Percentiles rank a stretch among this genome's conserved stretches.
phyloP scores from a whole-genome alignment of 2,888 invertebrate genomes.

The Pocota personata region DNA sequence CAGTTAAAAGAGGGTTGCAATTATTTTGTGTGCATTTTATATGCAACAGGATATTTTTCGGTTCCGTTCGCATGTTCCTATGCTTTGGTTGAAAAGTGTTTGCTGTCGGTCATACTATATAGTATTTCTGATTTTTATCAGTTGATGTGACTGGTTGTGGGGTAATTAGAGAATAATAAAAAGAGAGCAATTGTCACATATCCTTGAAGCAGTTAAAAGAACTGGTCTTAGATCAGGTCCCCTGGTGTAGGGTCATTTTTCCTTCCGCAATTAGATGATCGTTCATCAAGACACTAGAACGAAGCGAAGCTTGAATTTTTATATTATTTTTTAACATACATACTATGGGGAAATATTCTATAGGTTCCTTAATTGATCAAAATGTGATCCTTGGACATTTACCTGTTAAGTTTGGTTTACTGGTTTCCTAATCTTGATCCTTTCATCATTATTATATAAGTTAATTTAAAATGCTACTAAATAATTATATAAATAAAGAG shows the following conservation, averaged over 20 bases:
- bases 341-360: too few species aligned
- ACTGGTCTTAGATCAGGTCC: neutral
- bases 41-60: slow-evolving; percentile 47
- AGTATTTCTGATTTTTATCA: slow-evolving; percentile 36
- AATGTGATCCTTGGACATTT: too few species aligned
- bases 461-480: too few species aligned
- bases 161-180: neutral
- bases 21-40: neutral
- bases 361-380: too few species aligned
- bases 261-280: neutral
- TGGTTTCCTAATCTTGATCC: too few species aligned
- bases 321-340: too few species aligned
- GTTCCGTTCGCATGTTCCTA: neutral
- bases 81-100: neutral
- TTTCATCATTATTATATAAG: too few species aligned
- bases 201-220: neutral
- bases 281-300: neutral
- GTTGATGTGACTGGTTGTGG: slow-evolving; percentile 41
- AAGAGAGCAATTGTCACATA: neutral
- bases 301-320: neutral
- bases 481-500: too few species aligned
- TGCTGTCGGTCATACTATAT: slow-evolving; percentile 2
- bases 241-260: neutral
- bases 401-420: too few species aligned
- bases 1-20: slow-evolving; percentile 30